Base-by-base conservation (phyloP, 2,113 vertebrate genomes). In the Monopterus albus region DNA sequence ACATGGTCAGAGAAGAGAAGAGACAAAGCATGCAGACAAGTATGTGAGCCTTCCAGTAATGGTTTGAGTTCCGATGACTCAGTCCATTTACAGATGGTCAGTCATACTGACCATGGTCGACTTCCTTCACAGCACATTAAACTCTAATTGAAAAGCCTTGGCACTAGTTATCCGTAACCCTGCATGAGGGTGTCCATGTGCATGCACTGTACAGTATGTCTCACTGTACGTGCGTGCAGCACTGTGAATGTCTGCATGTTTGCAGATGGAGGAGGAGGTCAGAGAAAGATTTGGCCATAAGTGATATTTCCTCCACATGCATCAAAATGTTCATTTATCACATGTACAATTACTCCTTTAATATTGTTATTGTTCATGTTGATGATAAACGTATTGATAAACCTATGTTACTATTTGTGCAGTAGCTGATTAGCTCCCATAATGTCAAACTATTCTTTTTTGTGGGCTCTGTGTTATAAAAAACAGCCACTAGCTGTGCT, bases 11-110 rank as follows among this genome's bases (percentile, higher is more conserved):
- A 67, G 28, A 46, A 45, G 42, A 53, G 26, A 43, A 31, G 20
- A 45, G 47, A 47, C 26, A 18, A 55, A 31, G 8, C 50, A 64
- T 28, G 39, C 8, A 72, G 61, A 64, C n/a, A 31, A 31, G 5
- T 31, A 7, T 49, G 52, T 23, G 15, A 64, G 45, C 25, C 59
- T 88, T 91, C 90, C 90, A 88, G 88, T 79, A 91, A 81, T 7
- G 36, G 79, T 72, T 78, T 63, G 6, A 81, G n/a, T 62, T 71
- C 51, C 46, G 18, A 35, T 86, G 86, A 86, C 68, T 87, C 84
- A 85, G 87, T 56, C 57, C 58, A 72, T 75, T 67, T 73, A 51
- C 82, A 72, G 67, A 82, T 81, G 79, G 75, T 76, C 67, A 66
- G 72, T 81, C 70, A 76, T 72, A 45, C 72, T 10, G 57, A 63